These are phyloP conservation scores for Diacarnus erythraeanus DNA, from an alignment of 37 sponge, comb jelly and placozoan genomes.

Conservation along the genomic window DNA sequence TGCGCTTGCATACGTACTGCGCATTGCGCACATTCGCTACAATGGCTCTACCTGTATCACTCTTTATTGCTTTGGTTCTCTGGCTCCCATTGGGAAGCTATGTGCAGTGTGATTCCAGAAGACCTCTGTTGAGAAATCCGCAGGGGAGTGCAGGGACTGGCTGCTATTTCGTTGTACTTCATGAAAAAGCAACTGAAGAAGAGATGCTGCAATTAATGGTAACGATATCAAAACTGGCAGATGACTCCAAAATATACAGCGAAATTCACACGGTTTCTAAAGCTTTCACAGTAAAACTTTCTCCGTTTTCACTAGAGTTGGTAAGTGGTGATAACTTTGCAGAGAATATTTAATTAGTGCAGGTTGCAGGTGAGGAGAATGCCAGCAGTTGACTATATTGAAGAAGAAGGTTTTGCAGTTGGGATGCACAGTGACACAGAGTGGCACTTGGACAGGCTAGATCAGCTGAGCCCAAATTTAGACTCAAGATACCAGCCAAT, in stretches of 20 bases:
- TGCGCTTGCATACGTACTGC: no score
- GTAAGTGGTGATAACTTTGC: constrained; percentile 10
- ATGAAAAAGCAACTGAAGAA: constrained; percentile 31
- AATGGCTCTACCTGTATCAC: no score
- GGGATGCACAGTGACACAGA: constrained; percentile 23
- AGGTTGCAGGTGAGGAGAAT: constrained; percentile 40
- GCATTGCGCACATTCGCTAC: no score
- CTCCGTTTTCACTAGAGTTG: constrained; percentile 48
- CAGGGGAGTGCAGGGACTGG: constrained; percentile 33
- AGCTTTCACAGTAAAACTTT: constrained; percentile 58
- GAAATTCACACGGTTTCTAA: constrained; percentile 40
- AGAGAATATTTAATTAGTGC: background rate
- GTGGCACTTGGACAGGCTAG: constrained; percentile 58
- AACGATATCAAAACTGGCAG: constrained; percentile 9
- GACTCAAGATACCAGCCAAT: constrained; percentile 59
- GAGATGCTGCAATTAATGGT: constrained; percentile 15
- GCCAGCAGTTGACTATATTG: constrained; percentile 60
- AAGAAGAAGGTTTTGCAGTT: constrained; percentile 49
- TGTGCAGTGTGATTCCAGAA: constrained; percentile 14
- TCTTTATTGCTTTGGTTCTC: no score
- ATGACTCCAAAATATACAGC: constrained; percentile 29
- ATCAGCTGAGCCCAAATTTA: constrained; percentile 42
- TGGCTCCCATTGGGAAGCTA: background rate
- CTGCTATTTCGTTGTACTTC: constrained; percentile 52
- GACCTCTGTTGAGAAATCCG: constrained; percentile 35